Base-by-base conservation (phyloP, 2,113 vertebrate genomes). In the Junco hyemalis region DNA sequence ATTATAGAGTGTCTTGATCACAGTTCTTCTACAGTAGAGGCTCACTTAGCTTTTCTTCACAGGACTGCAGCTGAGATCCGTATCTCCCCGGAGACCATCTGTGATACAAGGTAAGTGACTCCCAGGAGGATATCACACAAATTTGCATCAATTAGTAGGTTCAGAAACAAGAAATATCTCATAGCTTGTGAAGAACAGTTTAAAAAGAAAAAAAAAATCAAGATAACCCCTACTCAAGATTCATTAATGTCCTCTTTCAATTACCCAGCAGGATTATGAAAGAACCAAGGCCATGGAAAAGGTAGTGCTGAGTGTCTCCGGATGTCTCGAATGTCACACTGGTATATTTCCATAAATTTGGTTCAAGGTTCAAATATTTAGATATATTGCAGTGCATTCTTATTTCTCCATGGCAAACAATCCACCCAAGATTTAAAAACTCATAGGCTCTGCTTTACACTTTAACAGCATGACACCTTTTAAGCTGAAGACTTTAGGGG, bases 1-100 rank as follows among this genome's bases (percentile, higher is more conserved):
- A 86, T 93, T 92, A 81, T 45, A 18, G 53, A 90, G 38, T 86
- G 53, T 93, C 80, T 93, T 95, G 86, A 92, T 96, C 95, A 91
- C 36, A 84, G 69, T 72, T 92, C 69, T 65, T 92, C 86, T 78
- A 11, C 25, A 5, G 44, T 63, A 90, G 88, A 91, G 51, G 44
- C 81, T 78, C 86, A 87, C 53, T 92, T 95, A 84, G 38, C 22
- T 89, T 79, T 92, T 88, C 86, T 95, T 89, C 88, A 96, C 17
- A 92, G 48, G 80, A 91, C 81, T 93, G 84, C 83, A 93, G 51
- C 81, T 93, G 80, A 74, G 81, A 86, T 92, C 61, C 83, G 20
- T 48, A 61, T 88, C 47, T 92, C 77, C 48, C 65, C 15, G 11
- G 81, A 93, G 48, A 84, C 40, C 14, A 44, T 81, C 64, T 93